Evolutionary conservation across 2,113 vertebrate species (phyloP), one percentile per base, ranked within the genome.

Genomic region (Hassar affinis): DNA sequence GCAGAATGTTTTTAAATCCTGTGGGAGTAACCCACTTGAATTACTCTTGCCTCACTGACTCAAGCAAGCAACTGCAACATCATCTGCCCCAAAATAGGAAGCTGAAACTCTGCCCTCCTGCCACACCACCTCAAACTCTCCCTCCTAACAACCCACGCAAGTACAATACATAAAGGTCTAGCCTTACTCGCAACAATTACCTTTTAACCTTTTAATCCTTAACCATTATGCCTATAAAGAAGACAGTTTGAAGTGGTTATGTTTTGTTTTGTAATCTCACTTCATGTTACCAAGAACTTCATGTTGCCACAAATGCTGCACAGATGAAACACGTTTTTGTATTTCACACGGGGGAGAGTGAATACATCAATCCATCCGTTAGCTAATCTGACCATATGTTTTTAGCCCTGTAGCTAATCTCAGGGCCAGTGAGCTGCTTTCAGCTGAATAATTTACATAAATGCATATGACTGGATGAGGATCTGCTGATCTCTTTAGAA

Each of bases 11-110:
- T 18, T 82, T 82, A 51, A 62, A 35, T 76, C 81, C 81, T 82
- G 56, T 82, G 81, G 84, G 80, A 76, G 75, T 85, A 66, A 87
- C 85, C 86, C 83, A 88, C 47, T 81, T 56, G 52, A 84, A 80
- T 84, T 84, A 82, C 54, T 42, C 52, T 84, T 84, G 81, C 66
- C 75, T 84, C 54, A 81, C 81, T 82, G 80, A 66, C 42, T 79
- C 51, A 80, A 61, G 79, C 68, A 79, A 86, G 56, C 71, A 49
- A 62, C 18, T 49, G 59, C 71, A 76, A 52, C 71, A 59, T 76
- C 81, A 77, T 69, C 59, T 56, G 59, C 78, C 56, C 27, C 62
- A 78, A 69, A 76, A 76, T 54, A 76, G 74, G 69, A 78, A 45
- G 64, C 52, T 9, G 33, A 25, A 45, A 69, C 30, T 17, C 64